phyloP scores from a whole-genome alignment of 2,888 invertebrate species.

The Electrophaes corylata region DNA sequence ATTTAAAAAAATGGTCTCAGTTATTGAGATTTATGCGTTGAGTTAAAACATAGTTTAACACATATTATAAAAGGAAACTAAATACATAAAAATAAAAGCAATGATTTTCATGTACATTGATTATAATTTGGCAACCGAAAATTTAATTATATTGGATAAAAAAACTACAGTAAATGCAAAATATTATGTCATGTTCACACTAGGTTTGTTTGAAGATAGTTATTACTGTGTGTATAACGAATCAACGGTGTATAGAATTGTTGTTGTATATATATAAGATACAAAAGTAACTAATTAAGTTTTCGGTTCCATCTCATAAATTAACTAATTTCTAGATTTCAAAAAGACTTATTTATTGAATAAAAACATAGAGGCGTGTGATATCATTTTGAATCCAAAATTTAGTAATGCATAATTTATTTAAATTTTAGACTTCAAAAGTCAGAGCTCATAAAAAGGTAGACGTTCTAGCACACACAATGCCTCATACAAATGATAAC shows the following conservation, averaged over 20 bases:
- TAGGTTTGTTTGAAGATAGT: too few species aligned
- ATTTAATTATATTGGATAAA: not conserved
- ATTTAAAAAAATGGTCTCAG: not conserved
- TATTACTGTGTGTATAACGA: too few species aligned
- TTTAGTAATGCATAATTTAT: not conserved
- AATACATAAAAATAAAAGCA: conserved; percentile 14
- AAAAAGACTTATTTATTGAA: too few species aligned
- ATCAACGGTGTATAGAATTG: too few species aligned
- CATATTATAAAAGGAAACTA: conserved; percentile 3
- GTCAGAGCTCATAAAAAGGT: conserved; percentile 1
- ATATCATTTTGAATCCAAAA: not conserved
- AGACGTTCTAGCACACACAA: not conserved
- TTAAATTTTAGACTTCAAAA: not conserved
- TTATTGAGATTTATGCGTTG: not conserved
- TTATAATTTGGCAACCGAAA: not conserved
- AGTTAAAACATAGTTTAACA: conserved; percentile 1
- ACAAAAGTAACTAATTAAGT: not conserved
- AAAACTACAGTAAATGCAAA: too few species aligned
- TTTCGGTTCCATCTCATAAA: not conserved
- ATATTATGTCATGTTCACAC: too few species aligned
- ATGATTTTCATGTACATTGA: conserved; percentile 2
- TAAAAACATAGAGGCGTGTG: not conserved
- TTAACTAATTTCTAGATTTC: not conserved
- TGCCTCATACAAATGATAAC: not conserved
- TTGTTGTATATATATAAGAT: too few species aligned